These are phyloP conservation scores for Sebastes oblongus DNA, from an alignment of 2,797 vertebrate species.

Conservation along the genomic window DNA sequence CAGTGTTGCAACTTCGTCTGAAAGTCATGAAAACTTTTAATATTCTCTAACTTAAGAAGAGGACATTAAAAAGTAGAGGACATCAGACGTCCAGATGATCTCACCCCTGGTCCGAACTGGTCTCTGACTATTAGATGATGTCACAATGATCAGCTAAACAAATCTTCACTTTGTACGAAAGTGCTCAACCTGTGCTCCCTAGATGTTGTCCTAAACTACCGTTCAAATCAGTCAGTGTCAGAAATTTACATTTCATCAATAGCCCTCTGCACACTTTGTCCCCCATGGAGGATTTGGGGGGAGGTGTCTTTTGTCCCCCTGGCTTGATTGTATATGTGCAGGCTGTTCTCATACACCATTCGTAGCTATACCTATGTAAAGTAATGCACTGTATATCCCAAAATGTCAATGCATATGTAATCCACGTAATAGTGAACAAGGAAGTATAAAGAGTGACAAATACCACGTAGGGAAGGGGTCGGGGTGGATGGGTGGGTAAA, in stretches of 20 bases:
- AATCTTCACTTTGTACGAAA: background rate
- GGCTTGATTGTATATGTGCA: background rate
- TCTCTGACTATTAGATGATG: background rate
- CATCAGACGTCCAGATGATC: background rate
- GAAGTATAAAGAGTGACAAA: no score
- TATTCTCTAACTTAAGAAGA: background rate
- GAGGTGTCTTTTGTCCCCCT: background rate
- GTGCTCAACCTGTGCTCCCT: background rate
- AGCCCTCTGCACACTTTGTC: background rate
- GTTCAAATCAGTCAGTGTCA: background rate
- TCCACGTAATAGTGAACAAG: rapidly evolving
- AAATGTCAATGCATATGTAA: no score
- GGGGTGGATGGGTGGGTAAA: no score
- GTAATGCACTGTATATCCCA: no score
- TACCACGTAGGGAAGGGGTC: no score
- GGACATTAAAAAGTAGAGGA: background rate
- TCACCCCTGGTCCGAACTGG: background rate
- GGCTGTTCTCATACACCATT: no score
- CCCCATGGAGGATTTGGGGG: background rate
- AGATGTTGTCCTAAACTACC: background rate
- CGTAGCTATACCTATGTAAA: no score
- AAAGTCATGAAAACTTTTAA: background rate
- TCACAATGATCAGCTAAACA: background rate
- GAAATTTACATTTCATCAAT: conserved; percentile 1
- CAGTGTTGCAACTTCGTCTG: background rate